Percentiles rank a stretch among this genome's conserved stretches.
Evolutionary conservation across 2,797 vertebrate species (phyloP).

Genomic region (Mus caroli): DNA sequence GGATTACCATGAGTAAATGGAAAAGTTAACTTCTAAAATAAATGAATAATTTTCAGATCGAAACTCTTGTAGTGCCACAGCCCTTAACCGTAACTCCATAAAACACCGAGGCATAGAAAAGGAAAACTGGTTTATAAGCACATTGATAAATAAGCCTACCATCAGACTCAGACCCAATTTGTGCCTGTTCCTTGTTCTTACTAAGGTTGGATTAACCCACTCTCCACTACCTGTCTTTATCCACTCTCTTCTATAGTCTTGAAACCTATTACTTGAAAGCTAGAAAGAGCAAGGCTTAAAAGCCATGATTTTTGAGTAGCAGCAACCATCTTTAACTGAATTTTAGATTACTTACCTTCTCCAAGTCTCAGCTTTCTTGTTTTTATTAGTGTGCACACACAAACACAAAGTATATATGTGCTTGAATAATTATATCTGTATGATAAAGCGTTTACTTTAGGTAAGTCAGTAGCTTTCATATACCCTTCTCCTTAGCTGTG

Average conservation of each 20-base stretch:
- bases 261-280: conserved; percentile 34
- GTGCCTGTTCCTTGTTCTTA: not conserved
- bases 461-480: conserved; percentile 9
- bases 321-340: not conserved
- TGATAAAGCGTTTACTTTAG: not conserved
- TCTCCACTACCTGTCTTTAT: not conserved
- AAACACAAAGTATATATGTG: not conserved
- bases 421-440: conserved; percentile 15
- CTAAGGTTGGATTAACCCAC: not conserved
- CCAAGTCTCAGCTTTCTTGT: not conserved
- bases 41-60: conserved; percentile 23
- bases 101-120: not conserved
- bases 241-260: not conserved
- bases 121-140: not conserved
- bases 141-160: not conserved
- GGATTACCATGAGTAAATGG: conserved; percentile 56
- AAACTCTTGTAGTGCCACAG: conserved; percentile 13
- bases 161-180: not conserved
- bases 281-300: conserved; percentile 29
- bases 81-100: not conserved
- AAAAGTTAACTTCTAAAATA: conserved; percentile 62
- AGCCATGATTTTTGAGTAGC: not conserved
- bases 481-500: not conserved
- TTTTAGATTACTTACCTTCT: conserved; percentile 32
- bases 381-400: not conserved